Evolutionary conservation across 2,113 vertebrate species (phyloP).

Genomic region (Crotalus viridis): DNA sequence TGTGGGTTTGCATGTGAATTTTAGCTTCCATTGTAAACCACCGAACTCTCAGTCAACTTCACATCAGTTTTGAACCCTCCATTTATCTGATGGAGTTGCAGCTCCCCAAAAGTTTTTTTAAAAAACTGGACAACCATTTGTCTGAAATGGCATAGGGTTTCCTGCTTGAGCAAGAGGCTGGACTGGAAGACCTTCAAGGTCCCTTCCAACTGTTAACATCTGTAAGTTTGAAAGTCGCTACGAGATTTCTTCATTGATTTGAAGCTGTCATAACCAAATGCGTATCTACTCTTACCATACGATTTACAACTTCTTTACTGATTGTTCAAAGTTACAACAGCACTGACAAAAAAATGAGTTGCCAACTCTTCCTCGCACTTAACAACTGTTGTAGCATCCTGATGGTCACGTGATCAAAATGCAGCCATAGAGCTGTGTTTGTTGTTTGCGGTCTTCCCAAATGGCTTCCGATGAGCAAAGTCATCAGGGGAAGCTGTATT

Average conservation of each 20-base stretch:
- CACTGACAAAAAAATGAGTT: not conserved
- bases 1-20: not conserved
- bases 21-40: not conserved
- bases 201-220: not conserved
- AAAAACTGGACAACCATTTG: not conserved
- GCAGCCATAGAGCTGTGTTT: not conserved
- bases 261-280: not conserved
- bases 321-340: not conserved
- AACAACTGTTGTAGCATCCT: not conserved
- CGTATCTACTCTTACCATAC: not conserved
- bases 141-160: not conserved
- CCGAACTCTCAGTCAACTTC: not conserved
- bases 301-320: not conserved
- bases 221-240: not conserved
- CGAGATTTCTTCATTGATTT: not conserved
- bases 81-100: not conserved
- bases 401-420: too few species aligned
- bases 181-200: not conserved
- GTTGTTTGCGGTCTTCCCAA: too few species aligned
- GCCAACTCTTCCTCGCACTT: not conserved
- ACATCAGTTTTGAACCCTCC: not conserved
- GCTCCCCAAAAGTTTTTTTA: not conserved
- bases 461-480: not conserved
- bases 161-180: not conserved
- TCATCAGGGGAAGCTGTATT: not conserved